Evolutionary conservation across 2,797 vertebrate species (phyloP).

Genomic region (Crotalus adamanteus): DNA sequence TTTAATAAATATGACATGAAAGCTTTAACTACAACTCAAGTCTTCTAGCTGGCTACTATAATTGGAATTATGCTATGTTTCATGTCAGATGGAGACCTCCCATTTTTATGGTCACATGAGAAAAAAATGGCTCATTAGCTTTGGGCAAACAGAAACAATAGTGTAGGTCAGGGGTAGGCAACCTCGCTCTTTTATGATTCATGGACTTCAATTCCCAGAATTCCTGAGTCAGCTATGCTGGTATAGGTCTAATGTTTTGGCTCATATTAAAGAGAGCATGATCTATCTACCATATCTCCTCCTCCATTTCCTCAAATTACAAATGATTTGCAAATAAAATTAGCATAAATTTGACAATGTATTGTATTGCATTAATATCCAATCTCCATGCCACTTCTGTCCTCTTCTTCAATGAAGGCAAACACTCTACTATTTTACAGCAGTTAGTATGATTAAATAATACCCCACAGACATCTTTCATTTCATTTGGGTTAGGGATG

Average conservation of each 20-base stretch:
- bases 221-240: too few relatives aligned
- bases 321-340: background rate
- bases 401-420: background rate
- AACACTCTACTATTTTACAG: background rate
- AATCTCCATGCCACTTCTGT: background rate
- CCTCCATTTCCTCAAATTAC: background rate
- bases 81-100: background rate
- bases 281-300: background rate
- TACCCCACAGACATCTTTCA: background rate
- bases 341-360: background rate
- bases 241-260: background rate
- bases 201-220: too few relatives aligned
- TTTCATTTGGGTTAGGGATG: background rate
- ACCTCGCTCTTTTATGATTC: too few relatives aligned
- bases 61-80: background rate
- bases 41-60: slow-evolving; percentile 4
- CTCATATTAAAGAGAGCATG: background rate
- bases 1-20: slow-evolving; percentile 22
- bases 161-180: background rate
- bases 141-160: background rate
- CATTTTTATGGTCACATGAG: background rate
- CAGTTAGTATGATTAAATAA: background rate
- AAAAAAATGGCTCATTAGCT: background rate
- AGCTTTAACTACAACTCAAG: slow-evolving; percentile 1
- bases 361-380: background rate